Conservation (phyloP, 2,113 vertebrate genomes). For the Leucopsar rothschildi region DNA sequence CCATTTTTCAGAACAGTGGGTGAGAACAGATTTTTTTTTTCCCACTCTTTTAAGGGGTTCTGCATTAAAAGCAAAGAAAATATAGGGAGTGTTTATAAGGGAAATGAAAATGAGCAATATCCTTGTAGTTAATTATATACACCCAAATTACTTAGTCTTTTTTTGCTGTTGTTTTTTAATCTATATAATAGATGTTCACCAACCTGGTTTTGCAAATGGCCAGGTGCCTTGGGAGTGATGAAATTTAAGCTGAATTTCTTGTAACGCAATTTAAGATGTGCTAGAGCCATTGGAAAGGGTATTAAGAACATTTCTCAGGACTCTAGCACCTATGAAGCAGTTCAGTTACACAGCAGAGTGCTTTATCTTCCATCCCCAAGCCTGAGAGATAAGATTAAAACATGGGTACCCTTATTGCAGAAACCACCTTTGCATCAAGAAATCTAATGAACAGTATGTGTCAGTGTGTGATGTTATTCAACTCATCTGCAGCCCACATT, state of each 20-base stretch:
- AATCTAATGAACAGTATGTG: neutral
- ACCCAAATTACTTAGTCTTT: neutral
- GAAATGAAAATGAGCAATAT: neutral
- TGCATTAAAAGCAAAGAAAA: neutral
- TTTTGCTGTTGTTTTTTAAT: neutral
- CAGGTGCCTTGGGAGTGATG: neutral
- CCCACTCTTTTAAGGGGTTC: neutral
- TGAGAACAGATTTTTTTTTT: neutral
- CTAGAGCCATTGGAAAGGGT: neutral
- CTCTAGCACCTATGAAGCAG: neutral
- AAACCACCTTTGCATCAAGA: neutral
- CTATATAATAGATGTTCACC: neutral
- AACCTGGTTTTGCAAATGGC: neutral
- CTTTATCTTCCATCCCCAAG: neutral
- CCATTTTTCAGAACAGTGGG: neutral
- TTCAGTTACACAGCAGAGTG: neutral
- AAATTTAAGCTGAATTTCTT: neutral
- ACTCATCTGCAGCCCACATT: neutral
- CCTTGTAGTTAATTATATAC: neutral
- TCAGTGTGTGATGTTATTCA: neutral
- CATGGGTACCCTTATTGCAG: neutral
- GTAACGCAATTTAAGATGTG: neutral
- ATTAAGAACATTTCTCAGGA: constrained; percentile 8
- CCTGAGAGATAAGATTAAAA: neutral
- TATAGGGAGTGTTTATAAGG: neutral